Conservation (phyloP, 2,888 invertebrate species). For the Suillia variegata region DNA sequence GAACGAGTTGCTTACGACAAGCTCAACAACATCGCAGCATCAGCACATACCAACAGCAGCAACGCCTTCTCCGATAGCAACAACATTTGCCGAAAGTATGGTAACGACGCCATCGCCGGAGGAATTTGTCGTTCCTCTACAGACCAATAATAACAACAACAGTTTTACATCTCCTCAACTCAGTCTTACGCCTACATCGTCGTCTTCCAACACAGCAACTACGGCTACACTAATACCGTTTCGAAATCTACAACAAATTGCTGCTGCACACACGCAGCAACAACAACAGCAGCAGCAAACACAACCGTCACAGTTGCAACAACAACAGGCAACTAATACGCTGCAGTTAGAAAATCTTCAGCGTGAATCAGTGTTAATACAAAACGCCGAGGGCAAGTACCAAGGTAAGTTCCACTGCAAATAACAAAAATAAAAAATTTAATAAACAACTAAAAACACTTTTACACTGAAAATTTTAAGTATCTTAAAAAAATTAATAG, state of each 20-base stretch:
- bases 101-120: neutral
- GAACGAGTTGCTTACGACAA: too few species aligned
- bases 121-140: conserved; percentile 2
- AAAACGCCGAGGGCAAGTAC: conserved; percentile 53
- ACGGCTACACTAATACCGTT: conserved; percentile 19
- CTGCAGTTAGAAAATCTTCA: conserved; percentile 48
- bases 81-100: conserved; percentile 13
- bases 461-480: neutral
- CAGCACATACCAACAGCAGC: conserved; percentile 22
- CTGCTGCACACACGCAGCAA: neutral
- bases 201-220: conserved; percentile 12
- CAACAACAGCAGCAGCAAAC: conserved; percentile 65
- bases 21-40: conserved; percentile 32
- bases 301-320: conserved; percentile 13
- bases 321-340: conserved; percentile 28
- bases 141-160: neutral
- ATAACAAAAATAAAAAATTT: neutral
- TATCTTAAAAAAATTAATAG: too few species aligned
- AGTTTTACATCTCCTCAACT: conserved; percentile 11
- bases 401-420: conserved; percentile 45
- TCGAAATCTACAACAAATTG: conserved; percentile 21
- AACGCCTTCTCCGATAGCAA: conserved; percentile 15
- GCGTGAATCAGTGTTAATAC: conserved; percentile 51
- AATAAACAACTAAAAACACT: neutral
- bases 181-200: conserved; percentile 4